Conservation (phyloP, 2,888 invertebrate species). For the Abrostola triplasia region DNA sequence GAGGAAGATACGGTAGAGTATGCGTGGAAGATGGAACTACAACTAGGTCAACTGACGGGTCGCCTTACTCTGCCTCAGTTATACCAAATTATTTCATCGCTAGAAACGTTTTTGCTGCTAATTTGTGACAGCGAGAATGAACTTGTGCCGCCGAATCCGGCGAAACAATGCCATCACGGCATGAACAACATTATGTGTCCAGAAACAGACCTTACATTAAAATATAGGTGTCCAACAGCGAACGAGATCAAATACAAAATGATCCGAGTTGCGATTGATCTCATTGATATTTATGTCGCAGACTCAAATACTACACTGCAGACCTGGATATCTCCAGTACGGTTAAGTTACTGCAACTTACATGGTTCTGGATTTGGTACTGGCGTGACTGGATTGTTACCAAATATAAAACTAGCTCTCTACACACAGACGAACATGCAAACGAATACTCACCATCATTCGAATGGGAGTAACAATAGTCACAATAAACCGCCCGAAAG, state of each 20-base stretch:
- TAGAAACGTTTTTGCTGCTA: conserved; percentile 96
- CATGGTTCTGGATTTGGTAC: conserved; percentile 97
- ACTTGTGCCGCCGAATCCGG: conserved; percentile 93
- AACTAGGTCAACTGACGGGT: conserved; percentile 97
- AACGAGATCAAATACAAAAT: conserved; percentile 98
- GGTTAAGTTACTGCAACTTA: conserved; percentile 97
- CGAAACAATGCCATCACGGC: conserved; percentile 94
- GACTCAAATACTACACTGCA: conserved; percentile 96
- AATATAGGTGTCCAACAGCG: conserved; percentile 93
- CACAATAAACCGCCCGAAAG: conserved; percentile 77
- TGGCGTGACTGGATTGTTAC: conserved; percentile 95
- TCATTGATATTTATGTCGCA: conserved; percentile 96
- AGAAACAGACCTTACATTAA: conserved; percentile 90
- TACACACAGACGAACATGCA: conserved; percentile 91
- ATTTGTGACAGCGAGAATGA: conserved; percentile 97
- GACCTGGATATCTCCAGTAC: conserved; percentile 95
- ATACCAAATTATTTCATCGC: conserved; percentile 94
- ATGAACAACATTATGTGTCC: conserved; percentile 91
- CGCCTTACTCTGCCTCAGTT: conserved; percentile 96
- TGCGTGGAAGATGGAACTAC: conserved; percentile 98
- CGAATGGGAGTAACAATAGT: conserved; percentile 84
- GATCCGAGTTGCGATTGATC: conserved; percentile 96
- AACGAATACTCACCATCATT: conserved; percentile 85
- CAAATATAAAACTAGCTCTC: conserved; percentile 90
- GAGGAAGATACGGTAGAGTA: conserved; percentile 99